A percentile compares a stretch with the other conserved stretches of the same genome.
phyloP scores from a whole-genome alignment of 2,113 vertebrate species.

The Gymnogyps californianus region DNA sequence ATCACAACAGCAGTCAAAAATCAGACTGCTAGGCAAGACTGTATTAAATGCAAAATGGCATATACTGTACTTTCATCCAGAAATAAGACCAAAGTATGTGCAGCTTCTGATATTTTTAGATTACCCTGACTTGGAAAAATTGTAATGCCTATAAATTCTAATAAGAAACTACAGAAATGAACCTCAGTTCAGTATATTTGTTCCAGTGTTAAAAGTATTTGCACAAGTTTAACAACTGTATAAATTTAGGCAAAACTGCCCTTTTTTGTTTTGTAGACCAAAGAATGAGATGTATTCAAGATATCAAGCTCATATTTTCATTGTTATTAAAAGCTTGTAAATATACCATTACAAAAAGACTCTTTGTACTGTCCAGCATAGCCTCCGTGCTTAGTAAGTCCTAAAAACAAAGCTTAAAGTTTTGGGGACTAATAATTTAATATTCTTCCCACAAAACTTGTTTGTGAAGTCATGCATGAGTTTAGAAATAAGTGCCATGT shows the following conservation, averaged over 20 bases:
- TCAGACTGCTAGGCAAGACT: slow-evolving; percentile 5
- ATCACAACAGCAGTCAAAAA: slow-evolving; percentile 56
- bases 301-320: neutral
- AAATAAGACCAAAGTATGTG: neutral
- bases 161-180: neutral
- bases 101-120: slow-evolving; percentile 17
- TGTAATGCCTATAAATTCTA: neutral
- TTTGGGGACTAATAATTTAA: neutral
- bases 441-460: neutral
- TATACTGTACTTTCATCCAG: neutral
- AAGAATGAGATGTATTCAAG: neutral
- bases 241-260: neutral
- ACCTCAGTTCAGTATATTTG: neutral
- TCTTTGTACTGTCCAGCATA: neutral
- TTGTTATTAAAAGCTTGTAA: neutral
- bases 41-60: slow-evolving; percentile 2
- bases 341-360: neutral
- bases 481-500: neutral
- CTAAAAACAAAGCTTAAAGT: neutral
- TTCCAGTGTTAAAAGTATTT: neutral
- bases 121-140: neutral
- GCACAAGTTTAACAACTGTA: neutral
- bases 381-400: neutral
- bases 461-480: neutral
- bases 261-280: neutral